Base-by-base conservation (phyloP, 2,797 vertebrate species). In the Linurgus olivaceus region DNA sequence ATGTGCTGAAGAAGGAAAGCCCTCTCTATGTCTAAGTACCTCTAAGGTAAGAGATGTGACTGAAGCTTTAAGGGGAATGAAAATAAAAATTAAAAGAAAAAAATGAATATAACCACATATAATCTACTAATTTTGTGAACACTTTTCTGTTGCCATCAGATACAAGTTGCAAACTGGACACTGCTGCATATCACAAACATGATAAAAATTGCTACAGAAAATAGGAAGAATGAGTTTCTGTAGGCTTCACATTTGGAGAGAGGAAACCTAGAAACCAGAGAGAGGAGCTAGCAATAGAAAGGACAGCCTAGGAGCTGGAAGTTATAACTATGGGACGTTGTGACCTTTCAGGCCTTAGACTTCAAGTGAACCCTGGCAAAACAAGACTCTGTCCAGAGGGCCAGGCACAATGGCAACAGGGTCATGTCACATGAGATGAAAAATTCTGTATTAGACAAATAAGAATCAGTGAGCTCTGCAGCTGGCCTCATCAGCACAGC, bases 1-100 rank as follows among this genome's bases (percentile, higher is more conserved):
- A 94, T 86, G 84, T 52, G 75, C 54, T 96, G 93, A 92, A 93
- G 93, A 95, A 94, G 84, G 67, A 91, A 93, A 89, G 84, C 31
- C 78, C 50, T 85, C 63, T 82, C 50, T 61, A 42, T 15, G 35
- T 85, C 80, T 77, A 35, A 95, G 50, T 61, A 92, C 65, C 75
- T 65, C 54, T 62, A 65, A 86, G 26, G 23, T 77, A 68, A 83
- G 55, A 6, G 37, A 88, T 83, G 48, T 72, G 57, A 83, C 44
- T 74, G 50, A 88, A 74, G 26, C 28, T 80, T 89, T 67, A 80
- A 71, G 29, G 6, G 26, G 15, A 81, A 63, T 16, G 21, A 82
- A 76, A 79, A 66, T 48, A 3, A 33, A 67, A 61, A 33, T 17
- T 38, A 51, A 29, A 38, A 42, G 6, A 40, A 20, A 20, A 59